Evolutionary conservation across 1,140 invertebrate genomes (phyloP).

Genomic region (Drosophila chauvacae): DNA sequence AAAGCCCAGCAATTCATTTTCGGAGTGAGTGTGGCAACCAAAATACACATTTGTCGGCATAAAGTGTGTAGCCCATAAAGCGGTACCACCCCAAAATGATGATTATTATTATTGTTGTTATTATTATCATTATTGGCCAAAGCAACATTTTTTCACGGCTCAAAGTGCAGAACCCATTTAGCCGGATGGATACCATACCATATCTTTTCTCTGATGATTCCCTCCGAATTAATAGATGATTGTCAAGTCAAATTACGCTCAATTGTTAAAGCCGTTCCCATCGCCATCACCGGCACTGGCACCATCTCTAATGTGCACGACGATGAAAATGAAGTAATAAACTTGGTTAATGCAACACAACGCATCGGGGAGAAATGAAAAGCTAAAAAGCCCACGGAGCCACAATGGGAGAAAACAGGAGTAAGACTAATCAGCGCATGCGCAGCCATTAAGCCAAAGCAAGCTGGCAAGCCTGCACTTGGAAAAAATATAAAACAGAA

Average conservation of each 20-base stretch:
- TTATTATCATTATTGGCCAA: background rate
- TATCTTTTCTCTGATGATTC: constrained; percentile 6
- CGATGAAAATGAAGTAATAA: constrained; percentile 75
- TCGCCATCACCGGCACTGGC: constrained; percentile 31
- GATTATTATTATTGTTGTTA: constrained; percentile 7
- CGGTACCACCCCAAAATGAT: constrained; percentile 1
- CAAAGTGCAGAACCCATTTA: constrained; percentile 19
- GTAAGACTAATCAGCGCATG: constrained; percentile 64
- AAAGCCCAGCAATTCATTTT: background rate
- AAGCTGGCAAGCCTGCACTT: constrained; percentile 8
- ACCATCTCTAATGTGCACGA: constrained; percentile 68
- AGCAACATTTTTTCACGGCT: background rate
- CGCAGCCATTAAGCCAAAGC: constrained; percentile 56
- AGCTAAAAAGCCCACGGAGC: constrained; percentile 13
- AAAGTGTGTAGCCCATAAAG: background rate
- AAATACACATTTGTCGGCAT: background rate
- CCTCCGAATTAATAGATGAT: constrained; percentile 72
- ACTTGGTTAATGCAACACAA: constrained; percentile 69
- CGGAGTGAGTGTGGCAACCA: background rate
- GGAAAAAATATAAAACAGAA: background rate
- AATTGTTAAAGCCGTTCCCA: constrained; percentile 54
- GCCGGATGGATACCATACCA: constrained; percentile 1
- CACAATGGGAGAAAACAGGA: constrained; percentile 63
- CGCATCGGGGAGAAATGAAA: constrained; percentile 51
- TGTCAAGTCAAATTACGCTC: constrained; percentile 58